Evolutionary conservation across 2,797 vertebrate genomes (phyloP).

Genomic region (Rhinoraja longicauda): DNA sequence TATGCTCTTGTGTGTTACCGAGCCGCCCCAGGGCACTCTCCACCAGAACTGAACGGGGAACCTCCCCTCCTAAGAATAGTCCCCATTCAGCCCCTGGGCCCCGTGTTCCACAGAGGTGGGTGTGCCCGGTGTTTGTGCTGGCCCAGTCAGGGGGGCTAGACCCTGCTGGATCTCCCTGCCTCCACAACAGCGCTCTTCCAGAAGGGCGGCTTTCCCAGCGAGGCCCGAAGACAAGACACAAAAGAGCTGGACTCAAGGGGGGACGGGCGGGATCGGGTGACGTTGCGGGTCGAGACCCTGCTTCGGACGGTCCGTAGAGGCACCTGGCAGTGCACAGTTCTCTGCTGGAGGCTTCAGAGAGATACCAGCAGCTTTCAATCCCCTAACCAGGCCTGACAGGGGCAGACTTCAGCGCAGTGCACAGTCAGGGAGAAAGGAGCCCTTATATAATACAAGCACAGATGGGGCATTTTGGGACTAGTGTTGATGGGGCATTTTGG

Average conservation of each 20-base stretch:
- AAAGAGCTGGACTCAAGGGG: too few species aligned
- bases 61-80: constrained; percentile 26
- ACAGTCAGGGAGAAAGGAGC: not conserved
- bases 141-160: not conserved
- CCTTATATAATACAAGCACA: too few species aligned
- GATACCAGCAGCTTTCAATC: not conserved
- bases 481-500: too few species aligned
- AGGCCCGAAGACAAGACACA: too few species aligned
- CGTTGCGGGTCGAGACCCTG: too few species aligned
- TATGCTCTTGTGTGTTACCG: not conserved
- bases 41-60: not conserved
- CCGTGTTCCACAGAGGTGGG: constrained; percentile 9
- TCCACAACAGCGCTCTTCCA: too few species aligned
- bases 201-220: too few species aligned
- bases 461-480: too few species aligned
- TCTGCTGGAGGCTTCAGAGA: not conserved
- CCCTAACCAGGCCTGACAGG: not conserved
- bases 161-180: too few species aligned
- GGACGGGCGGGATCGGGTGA: too few species aligned
- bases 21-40: too few species aligned
- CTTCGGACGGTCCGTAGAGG: not conserved
- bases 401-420: not conserved
- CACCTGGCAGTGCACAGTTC: not conserved
- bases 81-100: not conserved
- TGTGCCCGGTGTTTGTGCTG: constrained; percentile 36